Evolutionary conservation across 1,140 invertebrate genomes (phyloP).

Genomic region (Drosophila ambigua): DNA sequence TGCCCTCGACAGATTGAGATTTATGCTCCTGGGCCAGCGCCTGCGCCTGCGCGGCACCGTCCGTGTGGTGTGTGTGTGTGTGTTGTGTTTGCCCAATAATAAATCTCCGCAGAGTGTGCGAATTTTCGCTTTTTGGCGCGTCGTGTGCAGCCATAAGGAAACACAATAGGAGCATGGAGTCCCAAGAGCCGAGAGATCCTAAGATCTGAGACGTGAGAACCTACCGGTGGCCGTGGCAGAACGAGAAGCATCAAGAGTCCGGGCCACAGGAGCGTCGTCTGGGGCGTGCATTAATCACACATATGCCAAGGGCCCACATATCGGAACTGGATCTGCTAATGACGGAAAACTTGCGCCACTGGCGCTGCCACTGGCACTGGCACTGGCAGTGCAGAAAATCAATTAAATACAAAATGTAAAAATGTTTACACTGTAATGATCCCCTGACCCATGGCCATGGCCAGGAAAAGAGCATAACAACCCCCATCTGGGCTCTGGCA

Average conservation of each 20-base stretch:
- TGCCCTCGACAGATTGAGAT: slow-evolving; percentile 68
- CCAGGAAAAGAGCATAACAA: slow-evolving; percentile 3
- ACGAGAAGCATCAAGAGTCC: not conserved
- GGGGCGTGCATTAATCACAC: slow-evolving; percentile 27
- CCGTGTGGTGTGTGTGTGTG: slow-evolving; percentile 33
- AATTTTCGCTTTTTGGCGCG: slow-evolving; percentile 47
- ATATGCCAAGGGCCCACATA: slow-evolving; percentile 14
- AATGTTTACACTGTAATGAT: slow-evolving; percentile 61
- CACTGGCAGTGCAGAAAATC: slow-evolving; percentile 62
- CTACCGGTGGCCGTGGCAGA: too few relatives aligned
- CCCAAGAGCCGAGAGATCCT: too few relatives aligned
- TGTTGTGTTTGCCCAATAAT: slow-evolving; percentile 59
- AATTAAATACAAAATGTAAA: slow-evolving; percentile 67
- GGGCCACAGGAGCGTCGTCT: not conserved
- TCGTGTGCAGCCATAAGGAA: slow-evolving; percentile 53
- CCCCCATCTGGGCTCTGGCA: slow-evolving; percentile 6
- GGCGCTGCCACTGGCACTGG: not conserved
- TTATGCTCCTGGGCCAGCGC: slow-evolving; percentile 31
- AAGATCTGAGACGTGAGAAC: slow-evolving; percentile 32
- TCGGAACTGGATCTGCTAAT: slow-evolving; percentile 50
- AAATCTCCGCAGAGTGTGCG: slow-evolving; percentile 57
- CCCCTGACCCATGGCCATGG: slow-evolving; percentile 24
- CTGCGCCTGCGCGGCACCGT: too few relatives aligned
- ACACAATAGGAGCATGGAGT: slow-evolving; percentile 31
- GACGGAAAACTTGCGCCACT: slow-evolving; percentile 28